A percentile compares a stretch with the other conserved stretches of the same genome.
These are phyloP conservation scores for Crotalus horridus DNA, from an alignment of 2,113 vertebrate species.

Conservation along the genomic window DNA sequence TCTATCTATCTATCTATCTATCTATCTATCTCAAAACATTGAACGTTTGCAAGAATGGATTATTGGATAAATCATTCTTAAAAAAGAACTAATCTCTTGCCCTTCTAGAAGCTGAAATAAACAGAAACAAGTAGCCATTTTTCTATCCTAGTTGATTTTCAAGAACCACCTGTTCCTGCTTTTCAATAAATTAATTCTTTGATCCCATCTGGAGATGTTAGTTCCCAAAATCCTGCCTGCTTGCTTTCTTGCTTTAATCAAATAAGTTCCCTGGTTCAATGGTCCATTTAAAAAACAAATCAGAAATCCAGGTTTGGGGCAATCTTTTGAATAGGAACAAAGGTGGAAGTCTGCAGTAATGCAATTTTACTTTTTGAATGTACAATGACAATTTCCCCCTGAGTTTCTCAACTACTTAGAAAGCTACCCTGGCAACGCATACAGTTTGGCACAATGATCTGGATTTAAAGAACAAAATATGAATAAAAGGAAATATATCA, in stretches of 20 bases:
- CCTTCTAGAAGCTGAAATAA: neutral
- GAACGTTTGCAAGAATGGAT: neutral
- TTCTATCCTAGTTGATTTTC: neutral
- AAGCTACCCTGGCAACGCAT: neutral
- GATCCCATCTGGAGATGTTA: neutral
- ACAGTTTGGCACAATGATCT: neutral
- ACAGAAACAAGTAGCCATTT: neutral
- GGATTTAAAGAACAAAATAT: neutral
- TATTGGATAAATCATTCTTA: neutral
- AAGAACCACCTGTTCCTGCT: neutral
- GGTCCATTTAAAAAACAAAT: neutral
- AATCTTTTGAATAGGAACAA: neutral
- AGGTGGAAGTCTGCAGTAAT: neutral
- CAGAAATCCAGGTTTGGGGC: neutral
- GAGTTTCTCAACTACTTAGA: neutral
- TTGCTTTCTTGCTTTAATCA: neutral
- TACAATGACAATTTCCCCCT: neutral
- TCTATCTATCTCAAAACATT: neutral
- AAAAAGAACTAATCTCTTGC: neutral
- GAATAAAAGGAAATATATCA: neutral
- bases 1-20: no score
- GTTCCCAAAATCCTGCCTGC: neutral
- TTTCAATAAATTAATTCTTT: neutral
- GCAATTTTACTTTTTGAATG: neutral
- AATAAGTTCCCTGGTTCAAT: neutral